Evolutionary conservation across 1,140 invertebrate genomes (phyloP).

Genomic region (Ceratosolen fusciceps): DNA sequence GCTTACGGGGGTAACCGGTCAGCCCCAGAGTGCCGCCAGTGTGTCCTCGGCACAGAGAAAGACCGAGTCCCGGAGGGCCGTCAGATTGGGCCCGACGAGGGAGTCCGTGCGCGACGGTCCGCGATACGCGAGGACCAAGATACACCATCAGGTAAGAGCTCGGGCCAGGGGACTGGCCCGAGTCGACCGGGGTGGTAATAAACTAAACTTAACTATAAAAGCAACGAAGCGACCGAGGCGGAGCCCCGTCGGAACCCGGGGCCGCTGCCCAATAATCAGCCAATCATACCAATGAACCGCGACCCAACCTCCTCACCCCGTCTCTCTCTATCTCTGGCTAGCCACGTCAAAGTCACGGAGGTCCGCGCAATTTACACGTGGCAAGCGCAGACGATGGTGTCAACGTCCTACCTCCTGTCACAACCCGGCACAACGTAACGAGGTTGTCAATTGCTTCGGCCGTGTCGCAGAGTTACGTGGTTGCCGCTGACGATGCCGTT

Average conservation of each 20-base stretch:
- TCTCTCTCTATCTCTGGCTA: not conserved
- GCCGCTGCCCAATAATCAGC: not conserved
- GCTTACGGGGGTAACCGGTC: not conserved
- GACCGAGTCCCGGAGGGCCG: not conserved
- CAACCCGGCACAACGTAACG: too few species aligned
- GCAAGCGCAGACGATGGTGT: not conserved
- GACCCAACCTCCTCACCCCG: too few species aligned
- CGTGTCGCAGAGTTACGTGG: too few species aligned
- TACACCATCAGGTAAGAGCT: conserved; percentile 7
- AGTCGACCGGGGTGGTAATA: too few species aligned
- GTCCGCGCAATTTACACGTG: not conserved
- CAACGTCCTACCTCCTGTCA: not conserved
- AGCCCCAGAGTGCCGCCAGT: not conserved
- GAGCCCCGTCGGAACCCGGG: not conserved
- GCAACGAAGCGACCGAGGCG: not conserved
- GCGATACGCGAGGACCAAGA: not conserved
- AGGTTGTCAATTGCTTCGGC: too few species aligned
- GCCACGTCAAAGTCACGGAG: not conserved
- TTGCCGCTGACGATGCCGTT: too few species aligned
- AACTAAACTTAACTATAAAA: too few species aligned
- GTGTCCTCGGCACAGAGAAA: not conserved
- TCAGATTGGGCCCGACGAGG: not conserved
- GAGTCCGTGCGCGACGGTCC: conserved; percentile 5
- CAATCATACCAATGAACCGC: not conserved
- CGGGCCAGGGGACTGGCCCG: too few species aligned